These are phyloP conservation scores for Unio pictorum DNA, from an alignment of 2,888 invertebrate genomes.

Conservation along the genomic window DNA sequence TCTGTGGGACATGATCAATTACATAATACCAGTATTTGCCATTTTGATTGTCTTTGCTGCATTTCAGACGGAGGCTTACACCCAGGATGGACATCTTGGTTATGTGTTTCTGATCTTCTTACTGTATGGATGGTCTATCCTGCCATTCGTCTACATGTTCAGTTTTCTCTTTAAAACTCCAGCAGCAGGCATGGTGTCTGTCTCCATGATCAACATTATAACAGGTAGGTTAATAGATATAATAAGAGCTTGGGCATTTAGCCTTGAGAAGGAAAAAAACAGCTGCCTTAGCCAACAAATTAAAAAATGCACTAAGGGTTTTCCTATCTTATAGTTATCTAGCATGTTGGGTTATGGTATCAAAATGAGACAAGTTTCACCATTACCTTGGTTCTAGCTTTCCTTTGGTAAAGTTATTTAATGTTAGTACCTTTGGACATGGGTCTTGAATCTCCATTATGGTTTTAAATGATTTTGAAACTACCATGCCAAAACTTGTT, in stretches of 20 bases:
- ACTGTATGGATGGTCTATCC: slow-evolving; percentile 81
- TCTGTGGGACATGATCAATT: slow-evolving; percentile 80
- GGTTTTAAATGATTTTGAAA: too few species aligned
- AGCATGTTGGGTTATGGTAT: too few species aligned
- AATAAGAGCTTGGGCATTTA: background rate
- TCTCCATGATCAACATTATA: slow-evolving; percentile 81
- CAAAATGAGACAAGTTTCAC: too few species aligned
- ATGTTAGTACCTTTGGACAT: too few species aligned
- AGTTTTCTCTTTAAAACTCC: slow-evolving; percentile 82
- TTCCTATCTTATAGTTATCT: too few species aligned
- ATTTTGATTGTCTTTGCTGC: slow-evolving; percentile 78
- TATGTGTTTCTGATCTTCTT: slow-evolving; percentile 77
- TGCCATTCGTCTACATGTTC: slow-evolving; percentile 82
- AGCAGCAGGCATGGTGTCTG: slow-evolving; percentile 82
- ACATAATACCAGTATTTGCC: slow-evolving; percentile 75
- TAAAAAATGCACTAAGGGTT: too few species aligned
- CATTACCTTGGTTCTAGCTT: too few species aligned
- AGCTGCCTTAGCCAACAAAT: too few species aligned
- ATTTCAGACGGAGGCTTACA: slow-evolving; percentile 79
- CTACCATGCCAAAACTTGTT: too few species aligned
- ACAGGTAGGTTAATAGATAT: slow-evolving; percentile 75
- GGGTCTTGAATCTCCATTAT: too few species aligned
- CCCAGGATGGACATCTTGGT: slow-evolving; percentile 67
- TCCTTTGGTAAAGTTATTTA: too few species aligned
- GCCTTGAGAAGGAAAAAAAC: too few species aligned